A percentile compares a stretch with the other conserved stretches of the same genome.
These are phyloP conservation scores for Cricetomys ansorgei DNA, from an alignment of 2,113 vertebrate genomes.

Conservation along the genomic window DNA sequence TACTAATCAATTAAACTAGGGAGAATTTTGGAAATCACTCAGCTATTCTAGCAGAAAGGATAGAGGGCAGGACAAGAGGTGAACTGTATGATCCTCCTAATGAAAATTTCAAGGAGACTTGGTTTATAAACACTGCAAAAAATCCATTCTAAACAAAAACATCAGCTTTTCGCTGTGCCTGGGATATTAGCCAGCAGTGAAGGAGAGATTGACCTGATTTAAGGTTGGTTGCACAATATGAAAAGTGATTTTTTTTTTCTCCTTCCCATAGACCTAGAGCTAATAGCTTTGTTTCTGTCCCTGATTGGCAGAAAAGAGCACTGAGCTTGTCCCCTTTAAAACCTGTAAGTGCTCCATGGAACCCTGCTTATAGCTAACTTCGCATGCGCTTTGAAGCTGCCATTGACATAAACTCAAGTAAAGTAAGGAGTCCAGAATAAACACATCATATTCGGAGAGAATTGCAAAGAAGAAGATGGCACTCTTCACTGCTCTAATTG, in stretches of 20 bases:
- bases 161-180: constrained; percentile 77
- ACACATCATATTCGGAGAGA: background rate
- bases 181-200: constrained; percentile 78
- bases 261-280: constrained; percentile 65
- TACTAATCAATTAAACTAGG: constrained; percentile 78
- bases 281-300: constrained; percentile 80
- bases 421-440: background rate
- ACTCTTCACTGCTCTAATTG: background rate
- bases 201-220: constrained; percentile 81
- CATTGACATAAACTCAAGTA: background rate
- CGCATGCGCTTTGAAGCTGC: background rate
- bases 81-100: constrained; percentile 75
- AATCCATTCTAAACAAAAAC: constrained; percentile 81
- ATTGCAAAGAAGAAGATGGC: background rate
- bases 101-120: constrained; percentile 82
- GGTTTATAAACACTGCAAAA: constrained; percentile 78
- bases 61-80: constrained; percentile 76
- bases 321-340: constrained; percentile 40
- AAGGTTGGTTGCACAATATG: constrained; percentile 79
- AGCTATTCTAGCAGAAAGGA: constrained; percentile 76
- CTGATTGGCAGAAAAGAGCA: constrained; percentile 69
- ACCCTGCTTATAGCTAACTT: constrained; percentile 31
- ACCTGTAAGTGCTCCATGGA: constrained; percentile 19
- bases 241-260: constrained; percentile 76
- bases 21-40: constrained; percentile 79